phyloP scores from a whole-genome alignment of 1,140 invertebrate genomes.

The Euwallacea fornicatus region DNA sequence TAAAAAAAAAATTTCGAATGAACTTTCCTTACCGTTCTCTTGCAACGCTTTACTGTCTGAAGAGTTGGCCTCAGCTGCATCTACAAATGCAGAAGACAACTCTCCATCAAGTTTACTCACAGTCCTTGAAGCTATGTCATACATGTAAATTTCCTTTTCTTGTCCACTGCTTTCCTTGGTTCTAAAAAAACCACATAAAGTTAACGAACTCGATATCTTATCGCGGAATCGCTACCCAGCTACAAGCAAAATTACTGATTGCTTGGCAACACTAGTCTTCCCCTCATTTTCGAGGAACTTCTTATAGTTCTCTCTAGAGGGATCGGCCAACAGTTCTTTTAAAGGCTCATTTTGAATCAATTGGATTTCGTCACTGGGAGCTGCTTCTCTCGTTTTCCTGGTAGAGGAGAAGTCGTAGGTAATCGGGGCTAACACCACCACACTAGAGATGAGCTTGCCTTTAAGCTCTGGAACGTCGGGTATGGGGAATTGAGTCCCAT shows the following conservation, averaged over 20 bases:
- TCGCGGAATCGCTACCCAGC: conserved; percentile 62
- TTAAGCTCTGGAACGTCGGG: conserved; percentile 72
- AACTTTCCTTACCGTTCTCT: too few species aligned
- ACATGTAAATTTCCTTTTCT: conserved; percentile 83
- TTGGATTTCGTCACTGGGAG: conserved; percentile 61
- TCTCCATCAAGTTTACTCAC: conserved; percentile 75
- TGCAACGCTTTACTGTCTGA: not conserved
- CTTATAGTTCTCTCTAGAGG: conserved; percentile 74
- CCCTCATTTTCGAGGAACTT: conserved; percentile 78
- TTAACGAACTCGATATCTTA: not conserved
- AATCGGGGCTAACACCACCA: conserved; percentile 79
- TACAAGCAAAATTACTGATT: conserved; percentile 78
- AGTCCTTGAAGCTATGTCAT: conserved; percentile 67
- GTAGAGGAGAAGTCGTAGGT: conserved; percentile 57
- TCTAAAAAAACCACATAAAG: not conserved
- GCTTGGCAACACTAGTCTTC: conserved; percentile 67
- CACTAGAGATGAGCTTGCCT: conserved; percentile 74
- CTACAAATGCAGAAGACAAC: conserved; percentile 77
- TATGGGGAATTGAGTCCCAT: conserved; percentile 78
- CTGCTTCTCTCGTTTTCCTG: conserved; percentile 55
- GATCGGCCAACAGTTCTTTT: conserved; percentile 73
- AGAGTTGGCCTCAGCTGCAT: conserved; percentile 72
- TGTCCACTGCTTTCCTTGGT: conserved; percentile 44
- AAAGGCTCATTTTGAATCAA: conserved; percentile 70
- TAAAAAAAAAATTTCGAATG: too few species aligned